Evolutionary conservation across 37 sponge, comb jelly and placozoan genomes (phyloP).

Genomic region (Beroe forskalii): DNA sequence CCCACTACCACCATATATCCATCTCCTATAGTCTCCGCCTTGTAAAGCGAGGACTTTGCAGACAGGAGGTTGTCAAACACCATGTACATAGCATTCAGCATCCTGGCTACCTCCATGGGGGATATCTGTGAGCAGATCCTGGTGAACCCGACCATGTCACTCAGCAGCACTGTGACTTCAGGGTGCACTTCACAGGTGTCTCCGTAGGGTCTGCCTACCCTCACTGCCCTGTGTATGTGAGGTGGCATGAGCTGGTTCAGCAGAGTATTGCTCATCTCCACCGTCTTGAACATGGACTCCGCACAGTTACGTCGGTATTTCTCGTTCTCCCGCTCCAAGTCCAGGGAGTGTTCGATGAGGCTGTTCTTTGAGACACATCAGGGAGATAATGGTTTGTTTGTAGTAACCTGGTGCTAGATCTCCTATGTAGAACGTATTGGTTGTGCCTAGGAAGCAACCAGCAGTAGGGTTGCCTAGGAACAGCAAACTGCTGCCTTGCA

Average conservation of each 20-base stretch:
- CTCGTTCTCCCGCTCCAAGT: not conserved
- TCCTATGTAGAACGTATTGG: slow-evolving; percentile 12
- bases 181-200: not conserved
- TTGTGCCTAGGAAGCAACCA: slow-evolving; percentile 20
- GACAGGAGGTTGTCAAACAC: not conserved
- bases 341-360: slow-evolving; percentile 38
- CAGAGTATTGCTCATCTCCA: not conserved
- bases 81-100: slow-evolving; percentile 55
- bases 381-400: slow-evolving; percentile 9
- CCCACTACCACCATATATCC: slow-evolving; percentile 48
- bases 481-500: not conserved
- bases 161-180: slow-evolving; percentile 2
- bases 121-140: not conserved
- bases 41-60: not conserved
- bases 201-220: slow-evolving; percentile 25
- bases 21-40: not conserved
- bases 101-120: slow-evolving; percentile 43
- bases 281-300: not conserved
- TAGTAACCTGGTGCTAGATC: not conserved
- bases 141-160: slow-evolving; percentile 53
- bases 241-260: slow-evolving; percentile 51
- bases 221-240: slow-evolving; percentile 28
- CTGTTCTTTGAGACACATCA: slow-evolving; percentile 54
- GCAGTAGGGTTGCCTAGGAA: not conserved
- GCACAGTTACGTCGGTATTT: not conserved